Conservation (phyloP, 2,113 vertebrate species). For the Pyrgilauda ruficollis region DNA sequence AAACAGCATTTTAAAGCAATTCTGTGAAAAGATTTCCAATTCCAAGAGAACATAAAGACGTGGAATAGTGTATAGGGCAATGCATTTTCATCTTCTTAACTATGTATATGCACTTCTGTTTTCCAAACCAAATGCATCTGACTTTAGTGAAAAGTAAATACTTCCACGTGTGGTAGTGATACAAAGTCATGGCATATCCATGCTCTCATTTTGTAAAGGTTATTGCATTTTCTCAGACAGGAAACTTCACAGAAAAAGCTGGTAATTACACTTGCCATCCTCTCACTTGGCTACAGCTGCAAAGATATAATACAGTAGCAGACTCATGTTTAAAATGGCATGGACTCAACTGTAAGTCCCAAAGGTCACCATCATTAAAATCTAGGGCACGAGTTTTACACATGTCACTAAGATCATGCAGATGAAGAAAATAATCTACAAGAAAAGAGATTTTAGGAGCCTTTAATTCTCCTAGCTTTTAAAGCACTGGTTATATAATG, state of each 20-base stretch:
- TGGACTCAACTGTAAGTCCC: neutral
- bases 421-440: constrained; percentile 52
- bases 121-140: neutral
- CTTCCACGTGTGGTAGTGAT: neutral
- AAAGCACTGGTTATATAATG: constrained; percentile 17
- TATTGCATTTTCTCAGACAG: neutral
- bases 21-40: neutral
- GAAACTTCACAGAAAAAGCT: neutral
- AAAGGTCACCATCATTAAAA: constrained; percentile 50
- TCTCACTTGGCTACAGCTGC: constrained; percentile 1
- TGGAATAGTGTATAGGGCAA: neutral
- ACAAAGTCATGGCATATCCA: neutral
- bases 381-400: constrained; percentile 40
- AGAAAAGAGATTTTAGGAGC: constrained; percentile 9
- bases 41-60: neutral
- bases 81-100: neutral
- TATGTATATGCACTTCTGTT: neutral
- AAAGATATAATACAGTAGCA: neutral
- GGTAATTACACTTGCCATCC: constrained; percentile 1
- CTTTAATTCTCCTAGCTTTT: constrained; percentile 16
- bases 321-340: neutral
- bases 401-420: constrained; percentile 9
- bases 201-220: neutral
- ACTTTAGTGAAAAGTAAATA: neutral
- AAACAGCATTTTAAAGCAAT: neutral